Evolutionary conservation across 2,797 vertebrate species (phyloP), one percentile per base, ranked within the genome.

Genomic region (Anguilla pacifica): DNA sequence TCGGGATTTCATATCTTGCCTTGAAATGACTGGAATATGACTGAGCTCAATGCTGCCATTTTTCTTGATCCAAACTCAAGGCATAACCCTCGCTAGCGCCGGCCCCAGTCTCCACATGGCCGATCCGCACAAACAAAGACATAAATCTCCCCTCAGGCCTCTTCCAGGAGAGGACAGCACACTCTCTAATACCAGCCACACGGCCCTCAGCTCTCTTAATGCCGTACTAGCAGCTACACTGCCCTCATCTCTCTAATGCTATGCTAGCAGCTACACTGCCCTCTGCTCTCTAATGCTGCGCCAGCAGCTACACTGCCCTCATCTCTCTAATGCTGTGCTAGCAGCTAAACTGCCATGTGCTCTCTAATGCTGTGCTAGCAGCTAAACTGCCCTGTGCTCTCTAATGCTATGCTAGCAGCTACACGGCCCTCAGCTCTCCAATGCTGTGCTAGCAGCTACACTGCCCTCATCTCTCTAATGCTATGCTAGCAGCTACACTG

Each of bases 11-110:
- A 86, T 90, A 90, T 90, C 87, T 87, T 88, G 87, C 83, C 83
- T 90, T 90, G 82, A 90, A 90, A 90, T 90, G 87, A 90, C 89
- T 88, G 87, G 87, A 89, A 87, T 91, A 89, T 84, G 61, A 88
- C 87, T 86, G 88, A 72, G 87, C 90, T 85, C 84, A 61, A 61
- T 64, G 84, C 55, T 67, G 57, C 84, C 55, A 85, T 85, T 85
- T 85, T 67, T 85, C 84, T 64, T 67, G 35, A 85, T 85, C 84
- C 84, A 35, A 46, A 25, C 19, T 35, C 7, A 67, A 57, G 77
- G 55, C 43, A 51, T 25, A 61, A 35, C 15, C 28, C 59, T n/a
- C 15, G 28, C 89, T 79, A 84, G 70, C 83, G 72, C 82, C 53
- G 84, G 83, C 85, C 85, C 72, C n/a, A 25, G 28, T 5, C 31